phyloP scores from a whole-genome alignment of 2,797 vertebrate species.

The Babyrousa celebensis region DNA sequence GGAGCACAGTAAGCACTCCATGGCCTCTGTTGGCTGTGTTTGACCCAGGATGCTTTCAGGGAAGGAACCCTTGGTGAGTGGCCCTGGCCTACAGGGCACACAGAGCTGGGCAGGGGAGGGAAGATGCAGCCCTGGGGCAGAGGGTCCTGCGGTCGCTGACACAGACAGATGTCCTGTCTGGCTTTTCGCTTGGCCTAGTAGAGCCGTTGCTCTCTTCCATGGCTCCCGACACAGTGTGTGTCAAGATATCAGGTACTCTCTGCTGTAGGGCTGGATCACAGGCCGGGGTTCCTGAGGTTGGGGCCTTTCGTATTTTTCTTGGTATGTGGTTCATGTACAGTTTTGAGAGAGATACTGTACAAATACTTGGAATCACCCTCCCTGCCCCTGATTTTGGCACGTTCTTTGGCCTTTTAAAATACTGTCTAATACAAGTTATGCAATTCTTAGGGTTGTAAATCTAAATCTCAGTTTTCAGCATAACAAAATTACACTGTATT shows the following conservation, averaged over 20 bases:
- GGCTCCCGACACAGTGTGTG: background rate
- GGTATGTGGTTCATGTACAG: slow-evolving; percentile 1
- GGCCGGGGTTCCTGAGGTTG: slow-evolving; percentile 26
- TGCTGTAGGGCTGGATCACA: background rate
- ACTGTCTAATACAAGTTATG: slow-evolving; percentile 41
- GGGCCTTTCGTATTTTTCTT: slow-evolving; percentile 43
- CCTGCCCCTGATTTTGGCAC: background rate
- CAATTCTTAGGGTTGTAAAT: slow-evolving; percentile 50
- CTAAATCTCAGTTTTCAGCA: slow-evolving; percentile 23
- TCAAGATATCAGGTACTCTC: background rate
- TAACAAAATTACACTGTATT: slow-evolving; percentile 18
- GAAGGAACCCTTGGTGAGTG: background rate
- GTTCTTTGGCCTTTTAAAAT: slow-evolving; percentile 70
- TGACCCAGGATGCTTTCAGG: background rate
- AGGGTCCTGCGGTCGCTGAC: background rate
- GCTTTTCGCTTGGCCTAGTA: background rate
- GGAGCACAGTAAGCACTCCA: background rate
- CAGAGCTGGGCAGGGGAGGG: background rate
- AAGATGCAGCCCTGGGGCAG: background rate
- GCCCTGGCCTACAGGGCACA: background rate
- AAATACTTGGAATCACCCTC: slow-evolving; percentile 15
- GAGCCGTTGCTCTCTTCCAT: background rate
- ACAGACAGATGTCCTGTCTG: background rate
- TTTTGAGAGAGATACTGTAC: background rate
- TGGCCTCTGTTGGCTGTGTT: background rate